Evolutionary conservation across 2,888 invertebrate species (phyloP).

Genomic region (Priocnemis perturbator): DNA sequence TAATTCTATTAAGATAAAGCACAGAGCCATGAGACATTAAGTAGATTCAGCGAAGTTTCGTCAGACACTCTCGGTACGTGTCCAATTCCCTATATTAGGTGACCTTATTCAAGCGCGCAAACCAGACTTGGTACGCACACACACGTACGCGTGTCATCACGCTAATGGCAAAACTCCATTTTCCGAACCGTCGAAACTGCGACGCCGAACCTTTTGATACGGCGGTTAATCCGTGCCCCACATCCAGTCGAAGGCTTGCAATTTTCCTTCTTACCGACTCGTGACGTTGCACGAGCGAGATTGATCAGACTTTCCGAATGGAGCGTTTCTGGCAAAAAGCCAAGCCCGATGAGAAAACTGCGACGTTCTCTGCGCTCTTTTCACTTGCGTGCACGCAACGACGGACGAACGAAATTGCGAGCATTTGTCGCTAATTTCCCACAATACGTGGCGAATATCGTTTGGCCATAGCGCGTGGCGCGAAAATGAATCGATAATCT

Average conservation of each 20-base stretch:
- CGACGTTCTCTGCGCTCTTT: constrained; percentile 34
- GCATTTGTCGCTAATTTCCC: background rate
- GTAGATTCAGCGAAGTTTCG: no score
- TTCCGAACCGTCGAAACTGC: background rate
- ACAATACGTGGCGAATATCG: no score
- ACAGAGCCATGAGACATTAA: no score
- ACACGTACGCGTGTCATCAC: no score
- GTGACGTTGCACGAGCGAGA: constrained; percentile 28
- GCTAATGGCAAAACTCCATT: background rate
- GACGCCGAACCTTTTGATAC: background rate
- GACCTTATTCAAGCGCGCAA: no score
- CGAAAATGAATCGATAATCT: constrained; percentile 46
- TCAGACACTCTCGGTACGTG: no score
- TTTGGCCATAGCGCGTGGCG: background rate
- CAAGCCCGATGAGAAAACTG: constrained; percentile 35
- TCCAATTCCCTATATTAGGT: no score
- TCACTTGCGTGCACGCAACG: constrained; percentile 38
- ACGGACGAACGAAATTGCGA: constrained; percentile 21
- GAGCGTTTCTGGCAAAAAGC: constrained; percentile 42
- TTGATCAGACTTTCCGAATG: constrained; percentile 41
- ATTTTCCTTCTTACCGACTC: constrained; percentile 34
- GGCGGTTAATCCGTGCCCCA: background rate
- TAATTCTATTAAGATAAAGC: no score
- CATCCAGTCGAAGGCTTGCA: constrained; percentile 29
- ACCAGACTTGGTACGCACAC: no score